Evolutionary conservation across 2,888 invertebrate genomes (phyloP).

Genomic region (Deroplatys truncata): DNA sequence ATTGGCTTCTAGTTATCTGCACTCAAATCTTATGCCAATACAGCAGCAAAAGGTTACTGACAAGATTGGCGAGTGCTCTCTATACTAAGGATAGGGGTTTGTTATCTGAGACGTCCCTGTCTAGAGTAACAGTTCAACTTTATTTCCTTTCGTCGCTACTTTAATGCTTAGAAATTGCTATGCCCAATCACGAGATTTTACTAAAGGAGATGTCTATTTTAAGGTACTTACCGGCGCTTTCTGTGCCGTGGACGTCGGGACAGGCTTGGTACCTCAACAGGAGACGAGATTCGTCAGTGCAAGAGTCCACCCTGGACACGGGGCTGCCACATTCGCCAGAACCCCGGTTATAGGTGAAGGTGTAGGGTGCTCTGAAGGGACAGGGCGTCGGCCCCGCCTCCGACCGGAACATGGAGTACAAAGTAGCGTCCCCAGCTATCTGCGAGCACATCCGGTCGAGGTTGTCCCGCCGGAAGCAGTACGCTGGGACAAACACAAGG

Average conservation of each 20-base stretch:
- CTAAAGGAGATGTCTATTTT: too few species aligned
- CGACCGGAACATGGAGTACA: conserved; percentile 86
- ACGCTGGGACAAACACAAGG: conserved; percentile 54
- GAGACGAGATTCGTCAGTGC: conserved; percentile 86
- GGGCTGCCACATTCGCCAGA: conserved; percentile 87
- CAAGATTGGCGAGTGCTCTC: too few species aligned
- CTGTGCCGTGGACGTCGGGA: conserved; percentile 84
- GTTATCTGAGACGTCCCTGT: too few species aligned
- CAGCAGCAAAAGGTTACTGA: too few species aligned
- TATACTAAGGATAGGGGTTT: too few species aligned
- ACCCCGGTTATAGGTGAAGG: conserved; percentile 76
- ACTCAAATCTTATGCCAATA: too few species aligned
- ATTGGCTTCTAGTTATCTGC: too few species aligned
- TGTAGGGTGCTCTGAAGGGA: conserved; percentile 83
- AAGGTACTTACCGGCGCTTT: conserved; percentile 69
- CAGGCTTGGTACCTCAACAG: conserved; percentile 91
- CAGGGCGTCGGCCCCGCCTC: conserved; percentile 85
- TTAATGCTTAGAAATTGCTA: too few species aligned
- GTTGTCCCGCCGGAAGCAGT: conserved; percentile 66
- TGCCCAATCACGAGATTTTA: too few species aligned
- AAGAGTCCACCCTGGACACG: conserved; percentile 87
- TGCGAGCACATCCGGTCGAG: conserved; percentile 77
- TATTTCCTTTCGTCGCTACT: too few species aligned
- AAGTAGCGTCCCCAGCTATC: conserved; percentile 83
- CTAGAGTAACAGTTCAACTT: too few species aligned